Base-by-base conservation (phyloP, 2,113 vertebrate species). In the Platysteira castanea region DNA sequence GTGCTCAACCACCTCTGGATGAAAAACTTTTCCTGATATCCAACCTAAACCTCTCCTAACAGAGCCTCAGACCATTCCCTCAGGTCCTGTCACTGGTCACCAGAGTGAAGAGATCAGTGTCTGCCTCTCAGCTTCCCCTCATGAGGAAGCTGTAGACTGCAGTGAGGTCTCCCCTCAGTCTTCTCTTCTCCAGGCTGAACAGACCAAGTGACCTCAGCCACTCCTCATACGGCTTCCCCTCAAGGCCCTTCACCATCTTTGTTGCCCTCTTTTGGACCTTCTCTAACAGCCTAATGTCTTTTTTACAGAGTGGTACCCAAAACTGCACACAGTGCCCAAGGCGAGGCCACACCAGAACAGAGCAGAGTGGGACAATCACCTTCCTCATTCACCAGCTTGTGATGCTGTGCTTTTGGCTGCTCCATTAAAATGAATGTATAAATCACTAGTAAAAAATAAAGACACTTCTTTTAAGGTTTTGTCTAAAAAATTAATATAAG, bases 121-220 rank as follows among this genome's bases (percentile, higher is more conserved):
- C 63, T 41, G 30, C 47, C 12, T 8, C 35, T 54, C 16, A 21
- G 15, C 61, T 22, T 61, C n/a, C 47, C 11, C 24, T 61, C 21
- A 22, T 0, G 0, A 31, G 17, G 41, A 41, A 60, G 46, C 2
- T 54, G 30, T 35, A 75, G 10, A 31, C 17, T 41, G 41, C 26
- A 23, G 5, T 19, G 41, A 77, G 57, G n/a, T 19, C 17, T 49
- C 17, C 14, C 10, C 14, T 76, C 70, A 61, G 18, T 35, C 30
- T 68, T 24, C 15, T 59, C 31, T 27, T 47, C 73, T 24, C 11
- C 78, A 76, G 24, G n/a, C 14, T 54, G 41, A 69, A 49, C 5
- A 76, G n/a, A 47, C 9, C 39, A 54, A 61, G 10, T 26, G 33
- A 74, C 3, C 53, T 81, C 59, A 59, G 23, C 33, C 19, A 10